Evolutionary conservation across 2,888 invertebrate species (phyloP), one percentile per base, ranked within the genome.

Genomic region (Automeris io): DNA sequence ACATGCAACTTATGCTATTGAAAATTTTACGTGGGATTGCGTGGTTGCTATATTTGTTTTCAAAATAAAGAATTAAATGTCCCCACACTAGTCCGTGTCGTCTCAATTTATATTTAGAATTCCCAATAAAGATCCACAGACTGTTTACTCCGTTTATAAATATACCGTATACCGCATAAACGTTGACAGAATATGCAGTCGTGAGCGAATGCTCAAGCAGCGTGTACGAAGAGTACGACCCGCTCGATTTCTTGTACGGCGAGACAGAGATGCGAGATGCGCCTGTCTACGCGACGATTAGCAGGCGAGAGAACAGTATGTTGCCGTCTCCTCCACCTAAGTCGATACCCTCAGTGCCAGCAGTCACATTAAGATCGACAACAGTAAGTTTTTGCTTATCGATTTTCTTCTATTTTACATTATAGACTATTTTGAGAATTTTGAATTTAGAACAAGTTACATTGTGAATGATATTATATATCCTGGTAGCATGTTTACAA

Each of bases 191-290:
- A 45, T 76, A 86, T 49, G 74, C 70, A 34, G 71, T 61, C 1
- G 73, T 70, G 1, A 86, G 87, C 45, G 81, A 83, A 44, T 64
- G 80, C 38, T 77, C 83, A 0, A 75, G 80, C 43, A 86, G 85
- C 38, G 83, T 88, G 40, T 88, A 88, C 40, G 87, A 86, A 48
- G 87, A 83, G 51, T 87, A 85, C 53, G 87, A 88, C 44, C 87
- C 87, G 0, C 46, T 88, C 37, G 87, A 87, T 50, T 87, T 87
- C 33, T 46, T 88, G 24, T 87, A 87, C 43, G 87, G 86, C 2
- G 87, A 87, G 69, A 86, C 83, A 32, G 81, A 81, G 62, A 63
- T 85, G 68, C 74, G 85, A 33, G 87, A 87, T 6, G 64, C 77
- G 34, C 77, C 85, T 0, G 66, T 85, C 1, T 87, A 87, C 54